These are phyloP conservation scores for Lepus americanus DNA, from an alignment of 2,113 vertebrate genomes.

Conservation along the genomic window DNA sequence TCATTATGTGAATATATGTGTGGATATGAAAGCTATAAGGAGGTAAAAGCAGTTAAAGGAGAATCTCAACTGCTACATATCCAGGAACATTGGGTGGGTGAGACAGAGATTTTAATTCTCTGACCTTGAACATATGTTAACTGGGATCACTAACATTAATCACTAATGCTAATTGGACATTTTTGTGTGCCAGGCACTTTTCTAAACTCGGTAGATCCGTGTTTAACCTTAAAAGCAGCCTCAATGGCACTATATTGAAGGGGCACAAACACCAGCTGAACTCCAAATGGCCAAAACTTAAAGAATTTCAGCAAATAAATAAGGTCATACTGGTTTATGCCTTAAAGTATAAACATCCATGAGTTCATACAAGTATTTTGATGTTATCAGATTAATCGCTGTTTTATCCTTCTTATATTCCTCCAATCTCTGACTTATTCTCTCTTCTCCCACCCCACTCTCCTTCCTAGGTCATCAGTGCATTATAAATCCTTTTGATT, in stretches of 20 bases:
- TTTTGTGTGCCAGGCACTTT: background rate
- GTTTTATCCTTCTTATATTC: no score
- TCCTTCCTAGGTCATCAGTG: no score
- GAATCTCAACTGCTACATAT: background rate
- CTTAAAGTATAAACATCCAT: background rate
- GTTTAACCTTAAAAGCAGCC: background rate
- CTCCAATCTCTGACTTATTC: no score
- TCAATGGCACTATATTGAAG: background rate
- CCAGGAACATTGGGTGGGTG: background rate
- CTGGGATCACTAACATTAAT: background rate
- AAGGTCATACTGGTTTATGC: background rate
- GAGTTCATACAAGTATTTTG: background rate
- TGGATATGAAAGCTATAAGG: background rate
- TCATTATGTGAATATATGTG: background rate
- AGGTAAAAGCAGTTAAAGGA: background rate
- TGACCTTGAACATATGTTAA: background rate
- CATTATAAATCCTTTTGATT: background rate
- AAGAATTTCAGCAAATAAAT: background rate
- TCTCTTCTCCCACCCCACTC: no score
- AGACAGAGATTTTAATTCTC: background rate
- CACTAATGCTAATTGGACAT: background rate
- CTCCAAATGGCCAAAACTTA: no score
- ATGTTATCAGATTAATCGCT: no score
- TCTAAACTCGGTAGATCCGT: background rate
- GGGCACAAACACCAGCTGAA: background rate